Conservation (phyloP, 1,140 invertebrate species). For the Meloidogyne chitwoodi region DNA sequence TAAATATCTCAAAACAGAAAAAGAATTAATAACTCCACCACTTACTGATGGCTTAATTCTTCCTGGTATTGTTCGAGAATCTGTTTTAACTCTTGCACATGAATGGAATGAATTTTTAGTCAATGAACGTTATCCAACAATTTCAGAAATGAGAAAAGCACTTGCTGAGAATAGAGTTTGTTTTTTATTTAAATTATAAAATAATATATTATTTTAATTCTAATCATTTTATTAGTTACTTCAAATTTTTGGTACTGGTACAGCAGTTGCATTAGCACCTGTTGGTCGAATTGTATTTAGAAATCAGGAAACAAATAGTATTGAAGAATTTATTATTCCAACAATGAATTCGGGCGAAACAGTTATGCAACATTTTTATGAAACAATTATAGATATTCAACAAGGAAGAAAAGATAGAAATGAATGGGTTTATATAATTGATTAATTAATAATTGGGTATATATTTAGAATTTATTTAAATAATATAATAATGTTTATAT, state of each 20-base stretch:
- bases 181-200: constrained; percentile 32
- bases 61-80: constrained; percentile 84
- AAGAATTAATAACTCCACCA: constrained; percentile 86
- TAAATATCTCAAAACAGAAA: constrained; percentile 67
- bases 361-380: constrained; percentile 58
- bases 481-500: no score
- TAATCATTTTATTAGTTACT: constrained; percentile 35
- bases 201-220: not conserved
- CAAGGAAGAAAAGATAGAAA: constrained; percentile 49
- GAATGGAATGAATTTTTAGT: constrained; percentile 82
- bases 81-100: constrained; percentile 73
- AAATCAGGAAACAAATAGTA: constrained; percentile 34
- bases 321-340: constrained; percentile 53
- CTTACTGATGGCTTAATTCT: constrained; percentile 73
- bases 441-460: constrained; percentile 1
- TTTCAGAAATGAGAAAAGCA: constrained; percentile 75
- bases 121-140: constrained; percentile 77
- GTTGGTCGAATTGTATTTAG: constrained; percentile 56
- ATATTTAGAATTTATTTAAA: not conserved
- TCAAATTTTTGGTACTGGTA: constrained; percentile 58
- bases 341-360: constrained; percentile 52
- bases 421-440: constrained; percentile 45
- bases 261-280: constrained; percentile 58
- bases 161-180: constrained; percentile 78
- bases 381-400: constrained; percentile 57